Base-by-base conservation (phyloP, 2,888 invertebrate species). In the Eretmocerus hayati region DNA sequence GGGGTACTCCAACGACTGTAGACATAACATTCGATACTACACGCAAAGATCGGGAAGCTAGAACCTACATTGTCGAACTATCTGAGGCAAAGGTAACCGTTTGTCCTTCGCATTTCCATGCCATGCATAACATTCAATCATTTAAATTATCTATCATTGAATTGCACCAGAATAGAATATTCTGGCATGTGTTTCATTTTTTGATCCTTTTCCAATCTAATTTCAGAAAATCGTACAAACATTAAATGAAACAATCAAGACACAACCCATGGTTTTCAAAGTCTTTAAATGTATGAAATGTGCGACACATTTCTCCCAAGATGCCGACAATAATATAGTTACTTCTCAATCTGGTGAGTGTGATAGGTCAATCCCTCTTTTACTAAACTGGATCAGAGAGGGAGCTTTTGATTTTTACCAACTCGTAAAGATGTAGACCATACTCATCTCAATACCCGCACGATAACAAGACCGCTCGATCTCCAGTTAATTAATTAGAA, bases 21-120 rank as follows among this genome's bases (percentile, higher is more conserved):
- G 75, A 77, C 39, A 72, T 81, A 30, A 75, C 74, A 56, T 84
- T 83, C 62, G 81, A 83, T 63, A 82, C 83, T 1, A 66, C 79
- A 15, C 74, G 78, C 55, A 74, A 73, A 54, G 77, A 80, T 62
- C 75, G 78, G 50, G 74, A 77, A 57, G 75, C 75, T 58, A 72
- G 83, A 39, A 70, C 75, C 35, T 84, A 83, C 62, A 72, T 73
- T 15, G 73, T 81, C 39, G 78, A 79, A 51, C 73, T 72, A 32
- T 74, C 74, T 31, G 77, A 80, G 56, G 77, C 79, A 42, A 76
- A 78, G 61, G 79, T 78, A 61, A 62, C 46, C 48, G 38, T 46
- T 32, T 39, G 33, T 40, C 33, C 20, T 26, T 26, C 26, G 8
- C 26, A 11, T 26, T 26, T 26, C 26, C 26, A 26, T 9, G 11